Base-by-base conservation (phyloP, 2,797 vertebrate genomes). In the Presbytis comata region DNA sequence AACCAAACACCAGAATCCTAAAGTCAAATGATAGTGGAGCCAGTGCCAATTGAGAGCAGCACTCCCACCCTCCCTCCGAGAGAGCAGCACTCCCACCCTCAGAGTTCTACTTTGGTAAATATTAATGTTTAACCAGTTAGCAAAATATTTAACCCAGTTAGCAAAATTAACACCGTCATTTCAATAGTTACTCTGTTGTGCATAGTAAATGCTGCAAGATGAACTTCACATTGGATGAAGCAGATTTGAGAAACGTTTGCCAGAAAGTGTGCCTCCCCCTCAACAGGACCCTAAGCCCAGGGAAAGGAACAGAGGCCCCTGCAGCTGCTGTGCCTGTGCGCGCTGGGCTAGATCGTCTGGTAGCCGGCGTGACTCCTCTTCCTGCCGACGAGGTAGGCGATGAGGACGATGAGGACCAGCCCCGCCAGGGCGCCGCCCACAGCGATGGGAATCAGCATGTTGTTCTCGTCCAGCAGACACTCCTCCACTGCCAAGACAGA, bases 361-460 rank as follows among this genome's bases (percentile, higher is more conserved):
- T 99, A 99, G 98, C 99, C 99, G 3, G 99, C 99, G 9, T 99
- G 99, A 98, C 99, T 99, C 98, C 99, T 99, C 99, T 99, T 99
- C 96, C 99, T 99, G 97, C 99, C 99, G 48, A 99, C 99, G 97
- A 99, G 99, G 98, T 99, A 99, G 85, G 99, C 99, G 92, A 99
- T 98, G 95, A 99, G 99, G 83, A 99, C 99, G 30, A 99, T 99
- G 46, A 99, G 99, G 97, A 99, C 99, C 6, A 99, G 99, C 88
- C 99, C 99, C 0, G 99, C 99, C 61, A 99, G 98, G 57, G 99
- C 99, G 48, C 99, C 99, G 59, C 99, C 99, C 19, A 99, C 99
- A 28, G 99, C 99, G 89, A 99, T 99, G 96, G 99, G 99, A 97
- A 99, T 99, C 99, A 99, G 95, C 99, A 99, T 99, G 98, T 99